Evolutionary conservation across 2,888 invertebrate species (phyloP).

Genomic region (Tryphoninae sp.): DNA sequence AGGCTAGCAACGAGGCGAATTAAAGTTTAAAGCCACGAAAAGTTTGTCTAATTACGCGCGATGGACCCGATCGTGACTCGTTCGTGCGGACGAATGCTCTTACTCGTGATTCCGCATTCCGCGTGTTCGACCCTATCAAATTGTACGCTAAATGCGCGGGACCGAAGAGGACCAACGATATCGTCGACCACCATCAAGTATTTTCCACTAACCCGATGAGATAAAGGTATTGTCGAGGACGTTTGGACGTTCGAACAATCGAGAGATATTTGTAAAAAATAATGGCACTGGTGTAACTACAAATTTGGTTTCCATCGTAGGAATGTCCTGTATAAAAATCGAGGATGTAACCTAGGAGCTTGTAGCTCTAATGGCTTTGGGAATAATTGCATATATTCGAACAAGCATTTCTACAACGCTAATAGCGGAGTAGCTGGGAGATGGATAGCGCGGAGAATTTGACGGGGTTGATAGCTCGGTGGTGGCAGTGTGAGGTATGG

Average conservation of each 20-base stretch:
- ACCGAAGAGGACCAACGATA: neutral
- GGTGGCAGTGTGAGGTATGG: conserved; percentile 24
- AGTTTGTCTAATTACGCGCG: conserved; percentile 77
- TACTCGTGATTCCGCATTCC: conserved; percentile 17
- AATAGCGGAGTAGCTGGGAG: neutral
- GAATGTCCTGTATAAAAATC: neutral
- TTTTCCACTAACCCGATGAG: too few relatives aligned
- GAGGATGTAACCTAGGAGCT: too few relatives aligned
- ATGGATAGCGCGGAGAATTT: conserved; percentile 35
- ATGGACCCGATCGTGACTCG: conserved; percentile 72
- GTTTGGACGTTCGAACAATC: too few relatives aligned
- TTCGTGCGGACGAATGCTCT: conserved; percentile 62
- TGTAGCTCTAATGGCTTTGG: neutral
- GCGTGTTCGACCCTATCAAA: conserved; percentile 50
- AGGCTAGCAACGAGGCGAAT: conserved; percentile 67
- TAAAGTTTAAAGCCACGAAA: conserved; percentile 76
- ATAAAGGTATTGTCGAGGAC: too few relatives aligned
- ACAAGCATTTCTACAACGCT: conserved; percentile 7
- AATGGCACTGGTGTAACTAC: neutral
- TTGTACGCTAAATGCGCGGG: conserved; percentile 55
- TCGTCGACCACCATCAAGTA: too few relatives aligned
- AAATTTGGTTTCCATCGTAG: conserved; percentile 24
- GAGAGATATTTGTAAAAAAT: neutral
- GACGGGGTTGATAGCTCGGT: conserved; percentile 38
- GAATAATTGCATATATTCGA: neutral